These are phyloP conservation scores for Stigmatopora nigra DNA, from an alignment of 2,113 vertebrate species.

Conservation along the genomic window DNA sequence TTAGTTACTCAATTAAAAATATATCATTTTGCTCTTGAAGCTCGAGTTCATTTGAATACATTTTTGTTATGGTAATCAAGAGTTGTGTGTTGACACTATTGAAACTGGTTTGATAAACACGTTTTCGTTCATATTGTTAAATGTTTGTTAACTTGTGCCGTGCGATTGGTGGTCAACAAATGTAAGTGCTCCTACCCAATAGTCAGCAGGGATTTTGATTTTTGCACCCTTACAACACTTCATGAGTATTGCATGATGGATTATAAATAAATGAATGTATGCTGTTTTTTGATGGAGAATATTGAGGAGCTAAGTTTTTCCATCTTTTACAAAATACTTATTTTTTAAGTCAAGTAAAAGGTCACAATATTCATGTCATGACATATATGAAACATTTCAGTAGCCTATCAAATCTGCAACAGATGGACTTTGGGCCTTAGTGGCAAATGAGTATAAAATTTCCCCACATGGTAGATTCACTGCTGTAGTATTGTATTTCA, in stretches of 20 bases:
- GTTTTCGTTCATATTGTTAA: too few relatives aligned
- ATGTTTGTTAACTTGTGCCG: too few relatives aligned
- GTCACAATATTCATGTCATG: background rate
- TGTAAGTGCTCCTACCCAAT: too few relatives aligned
- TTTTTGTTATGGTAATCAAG: background rate
- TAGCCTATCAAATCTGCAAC: slow-evolving; percentile 37
- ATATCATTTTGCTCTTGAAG: slow-evolving; percentile 2
- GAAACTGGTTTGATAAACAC: background rate
- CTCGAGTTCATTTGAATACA: slow-evolving; percentile 11
- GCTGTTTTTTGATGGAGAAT: too few relatives aligned
- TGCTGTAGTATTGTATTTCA: slow-evolving; percentile 57
- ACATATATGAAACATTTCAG: background rate
- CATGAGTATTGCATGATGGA: too few relatives aligned
- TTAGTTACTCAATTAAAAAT: slow-evolving; percentile 10
- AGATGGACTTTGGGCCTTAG: slow-evolving; percentile 38
- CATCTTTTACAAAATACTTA: too few relatives aligned
- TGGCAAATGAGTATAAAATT: slow-evolving; percentile 44
- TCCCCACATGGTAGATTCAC: slow-evolving; percentile 58
- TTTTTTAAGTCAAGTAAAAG: background rate
- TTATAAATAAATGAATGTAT: too few relatives aligned
- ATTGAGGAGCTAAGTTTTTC: too few relatives aligned
- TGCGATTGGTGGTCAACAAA: too few relatives aligned
- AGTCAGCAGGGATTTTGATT: too few relatives aligned
- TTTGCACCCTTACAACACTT: too few relatives aligned
- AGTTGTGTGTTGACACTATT: background rate